Base-by-base conservation (phyloP, 2,797 vertebrate species). In the Neoniphon sammara region DNA sequence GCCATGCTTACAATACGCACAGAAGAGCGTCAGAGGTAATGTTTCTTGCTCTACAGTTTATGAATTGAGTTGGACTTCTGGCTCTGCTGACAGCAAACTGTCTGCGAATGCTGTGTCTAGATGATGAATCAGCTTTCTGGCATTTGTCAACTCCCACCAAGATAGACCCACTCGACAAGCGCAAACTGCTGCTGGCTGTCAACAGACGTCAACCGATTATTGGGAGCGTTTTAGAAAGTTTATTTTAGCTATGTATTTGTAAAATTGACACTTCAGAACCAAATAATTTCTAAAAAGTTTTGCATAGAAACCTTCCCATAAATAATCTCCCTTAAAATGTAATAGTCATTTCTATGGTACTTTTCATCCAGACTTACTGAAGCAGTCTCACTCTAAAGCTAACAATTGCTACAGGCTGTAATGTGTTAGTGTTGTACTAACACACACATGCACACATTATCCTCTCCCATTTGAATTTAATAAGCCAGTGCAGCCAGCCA, bases 381-480 rank as follows among this genome's bases (percentile, higher is more conserved):
- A 57, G 70, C 62, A 57, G 31, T 49, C 58, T 17, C 6, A 0
- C 15, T 55, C 61, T n/a, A 4, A 30, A 58, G 54, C 30, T 21
- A 55, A 36, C 72, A 12, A 0, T 4, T 18, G 46, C 83, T 60
- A 50, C 58, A 3, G 65, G 83, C 71, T 42, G 2, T 46, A 36
- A 52, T 55, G 50, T 84, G 77, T 78, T 67, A 62, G 50, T 75
- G 75, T 56, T 72, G 70, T 67, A 77, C 59, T 65, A 65, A 77
- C 80, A 62, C 75, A 60, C 65, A 75, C 78, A 58, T 67, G 62
- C 61, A 67, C 71, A 66, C 56, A n/a, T 62, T 64, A 17, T 53
- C 66, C 39, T 64, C 66, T 64, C 54, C 23, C 7, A 1, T 23
- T 57, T 23, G 55, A 9, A 17, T 64, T 70, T 65, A 60, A 68